Base-by-base conservation (phyloP, 2,797 vertebrate species). In the Perodicticus potto region DNA sequence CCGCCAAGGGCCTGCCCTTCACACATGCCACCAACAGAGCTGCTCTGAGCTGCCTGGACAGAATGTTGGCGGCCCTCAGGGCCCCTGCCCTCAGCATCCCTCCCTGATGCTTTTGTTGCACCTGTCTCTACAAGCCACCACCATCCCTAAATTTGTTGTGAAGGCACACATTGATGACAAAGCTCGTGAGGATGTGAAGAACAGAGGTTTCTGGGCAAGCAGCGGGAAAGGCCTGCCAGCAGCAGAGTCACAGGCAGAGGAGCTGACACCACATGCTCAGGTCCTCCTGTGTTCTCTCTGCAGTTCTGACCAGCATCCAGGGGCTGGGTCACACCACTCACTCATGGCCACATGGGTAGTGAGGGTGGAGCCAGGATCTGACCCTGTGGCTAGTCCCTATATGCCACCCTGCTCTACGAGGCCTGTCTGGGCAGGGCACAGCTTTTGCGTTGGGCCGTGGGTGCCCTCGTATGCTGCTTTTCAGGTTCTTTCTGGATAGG, bases 11-110 rank as follows among this genome's bases (percentile, higher is more conserved):
- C 55, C 53, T 78, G 32, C 27, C 22, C 5, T 76, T 34, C 22
- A 74, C 57, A n/a, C 22, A 5, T 27, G 37, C 14, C 53, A 19
- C 57, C 86, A 85, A 32, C 59, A 27, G 37, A 80, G 86, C 34
- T 43, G 19, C 34, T n/a, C 61, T 1, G 0, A n/a, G 20, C 53
- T 0, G 7, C 40, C 40, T 6, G 1, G n/a, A 29, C 0, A 0
- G 57, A 49, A 37, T 0, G 17, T 0, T 43, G 53, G 43, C 2
- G 13, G 72, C 10, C 23, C 70, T 53, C 4, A 1, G 63, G 69
- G 32, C 5, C 59, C 27, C 11, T 13, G 77, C 19, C 12, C 25
- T 43, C 59, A 27, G 19, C 5, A 19, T 5, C 13, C 87, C 63
- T 67, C 40, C 45, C 67, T 13, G 49, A 29, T 29, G 65, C 17